Evolutionary conservation across 2,888 invertebrate genomes (phyloP), one percentile per base, ranked within the genome.

Genomic region (Cheilosia urbana): DNA sequence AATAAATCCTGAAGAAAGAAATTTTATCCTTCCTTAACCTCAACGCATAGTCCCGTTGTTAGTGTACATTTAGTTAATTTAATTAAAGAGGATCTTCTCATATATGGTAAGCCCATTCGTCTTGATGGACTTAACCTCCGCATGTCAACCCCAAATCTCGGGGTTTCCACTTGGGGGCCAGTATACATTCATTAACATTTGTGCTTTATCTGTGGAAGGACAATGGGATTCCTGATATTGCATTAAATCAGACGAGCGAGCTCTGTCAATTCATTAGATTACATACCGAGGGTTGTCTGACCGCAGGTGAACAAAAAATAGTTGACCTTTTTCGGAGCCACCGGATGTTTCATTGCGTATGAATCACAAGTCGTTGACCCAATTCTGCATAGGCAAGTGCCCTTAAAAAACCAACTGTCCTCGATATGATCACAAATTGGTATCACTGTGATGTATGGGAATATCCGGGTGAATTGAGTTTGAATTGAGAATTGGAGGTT

Each of bases 1-100:
- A 71, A 77, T 83, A 83, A 83, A 83, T 83, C 72, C 55, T 47
- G 45, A 40, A 53, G 37, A 40, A 57, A 7, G 21, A n/a, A 34
- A 13, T 37, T 37, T 13, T 37, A 37, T 37, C 37, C 37, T 4
- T 57, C 45, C 40, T 68, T 68, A 47, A 45, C 63, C 69, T 27
- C 51, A 42, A n/a, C 30, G 34, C 51, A 24, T 13, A 27, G 27
- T 63, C 47, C 47, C 47, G 45, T 62, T 62, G 40, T 40, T 2
- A 27, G 47, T 30, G 62, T 49, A 49, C 9, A 0, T 9, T 21
- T 19, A 17, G 15, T n/a, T 55, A 30, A 62, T 63, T 76, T 55
- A 76, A 81, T 69, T 76, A 51, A 76, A 62, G 24, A 57, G 63
- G 21, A 69, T 55, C 27, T 69, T 13, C 13, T 9, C 21, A 42